Evolutionary conservation across 2,888 invertebrate species (phyloP), one percentile per base, ranked within the genome.

Genomic region (Campoplex nolae): DNA sequence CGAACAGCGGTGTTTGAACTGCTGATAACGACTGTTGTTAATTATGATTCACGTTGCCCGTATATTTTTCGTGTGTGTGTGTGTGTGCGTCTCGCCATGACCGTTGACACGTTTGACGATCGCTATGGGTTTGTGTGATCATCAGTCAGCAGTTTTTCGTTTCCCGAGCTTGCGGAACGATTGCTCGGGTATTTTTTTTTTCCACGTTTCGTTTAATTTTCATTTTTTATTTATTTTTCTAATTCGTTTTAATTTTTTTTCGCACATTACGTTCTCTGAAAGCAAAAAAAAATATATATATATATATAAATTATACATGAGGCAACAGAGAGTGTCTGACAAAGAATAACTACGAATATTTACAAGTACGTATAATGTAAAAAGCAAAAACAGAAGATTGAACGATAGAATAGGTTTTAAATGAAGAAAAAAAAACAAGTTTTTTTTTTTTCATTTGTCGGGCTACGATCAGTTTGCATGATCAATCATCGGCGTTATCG

Each of bases 21-120:
- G 16, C 42, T 51, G 38, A 74, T 79, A 79, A 70, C 56, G 56
- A 70, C 42, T 18, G 56, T 76, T 23, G 45, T 67, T 74, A 67
- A 77, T 70, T 58, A 67, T 65, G 68, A 78, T 83, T 68, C 85
- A 74, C 56, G 68, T 68, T n/a, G 38, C 74, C 70, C 32, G 45
- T 35, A 71, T 45, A 23, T 75, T 56, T 13, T 9, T 38, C 38
- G 38, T 4, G 42, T 51, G 58, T 78, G 74, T 23, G 23, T 51
- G 58, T 78, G 74, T 73, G 71, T 56, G 32, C n/a, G 51, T 8
- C 51, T 18, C 65, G 68, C 74, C 75, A 23, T 86, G 86, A 86
- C 86, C 83, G 75, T 86, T 86, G 86, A 86, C 86, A 86, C 86
- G 56, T 56, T 83, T 35, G 45, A 79, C 75, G 32, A 67, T 73